phyloP scores from a whole-genome alignment of 2,888 invertebrate species.

The Parnassius mnemosyne region DNA sequence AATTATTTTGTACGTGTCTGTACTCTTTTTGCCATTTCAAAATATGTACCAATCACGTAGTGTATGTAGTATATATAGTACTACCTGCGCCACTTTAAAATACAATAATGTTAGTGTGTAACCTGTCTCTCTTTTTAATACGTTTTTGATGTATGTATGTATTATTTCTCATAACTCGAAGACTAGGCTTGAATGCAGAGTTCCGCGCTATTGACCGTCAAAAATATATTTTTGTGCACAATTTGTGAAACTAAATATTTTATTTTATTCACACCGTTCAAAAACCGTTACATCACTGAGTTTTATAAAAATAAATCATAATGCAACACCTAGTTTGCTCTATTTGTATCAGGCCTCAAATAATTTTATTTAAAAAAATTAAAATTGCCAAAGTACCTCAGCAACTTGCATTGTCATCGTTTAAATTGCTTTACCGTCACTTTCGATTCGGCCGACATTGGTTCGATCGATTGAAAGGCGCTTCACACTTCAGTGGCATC shows the following conservation, averaged over 20 bases:
- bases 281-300: slow-evolving; percentile 8
- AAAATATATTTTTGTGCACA: too few relatives aligned
- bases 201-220: too few relatives aligned
- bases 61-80: too few relatives aligned
- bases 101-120: too few relatives aligned
- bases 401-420: slow-evolving; percentile 25
- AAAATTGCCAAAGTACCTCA: slow-evolving; percentile 6
- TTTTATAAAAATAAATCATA: slow-evolving; percentile 4
- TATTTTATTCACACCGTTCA: not conserved
- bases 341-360: slow-evolving; percentile 18
- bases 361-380: slow-evolving; percentile 18
- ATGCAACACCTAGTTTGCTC: slow-evolving; percentile 11
- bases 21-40: too few relatives aligned
- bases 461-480: slow-evolving; percentile 26
- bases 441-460: slow-evolving; percentile 30
- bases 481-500: slow-evolving; percentile 34
- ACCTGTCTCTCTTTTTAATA: too few relatives aligned
- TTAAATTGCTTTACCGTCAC: slow-evolving; percentile 30
- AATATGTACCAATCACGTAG: too few relatives aligned
- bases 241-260: not conserved
- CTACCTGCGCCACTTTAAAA: too few relatives aligned
- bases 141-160: too few relatives aligned
- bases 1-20: too few relatives aligned
- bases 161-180: too few relatives aligned
- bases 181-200: too few relatives aligned